These are phyloP conservation scores for Hemicrepidius hirtus DNA, from an alignment of 2,888 invertebrate genomes.

Conservation along the genomic window DNA sequence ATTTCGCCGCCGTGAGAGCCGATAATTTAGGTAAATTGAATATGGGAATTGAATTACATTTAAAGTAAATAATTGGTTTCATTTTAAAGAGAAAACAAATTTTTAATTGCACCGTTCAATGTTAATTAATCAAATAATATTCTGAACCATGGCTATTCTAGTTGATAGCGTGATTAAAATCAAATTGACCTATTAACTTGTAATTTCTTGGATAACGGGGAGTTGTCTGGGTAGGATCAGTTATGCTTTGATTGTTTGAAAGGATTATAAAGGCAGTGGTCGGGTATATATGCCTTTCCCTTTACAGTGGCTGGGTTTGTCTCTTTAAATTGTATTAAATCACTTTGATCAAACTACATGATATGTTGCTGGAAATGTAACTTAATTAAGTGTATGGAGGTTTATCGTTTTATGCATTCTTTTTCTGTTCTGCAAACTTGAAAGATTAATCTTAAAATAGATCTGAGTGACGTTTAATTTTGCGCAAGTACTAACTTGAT, in stretches of 20 bases:
- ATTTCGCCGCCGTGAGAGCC: background rate
- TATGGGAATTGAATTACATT: too few species aligned
- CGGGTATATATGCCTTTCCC: background rate
- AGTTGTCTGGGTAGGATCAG: conserved; percentile 1
- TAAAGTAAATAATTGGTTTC: too few species aligned
- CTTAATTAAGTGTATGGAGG: too few species aligned
- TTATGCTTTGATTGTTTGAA: conserved; percentile 5
- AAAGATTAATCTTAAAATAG: too few species aligned
- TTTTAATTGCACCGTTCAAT: background rate
- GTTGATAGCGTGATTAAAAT: background rate
- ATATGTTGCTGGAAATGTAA: too few species aligned
- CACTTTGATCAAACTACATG: conserved; percentile 1
- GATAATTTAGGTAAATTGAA: conserved; percentile 26
- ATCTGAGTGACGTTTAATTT: too few species aligned
- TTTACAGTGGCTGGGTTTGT: conserved; percentile 11
- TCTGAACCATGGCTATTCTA: background rate
- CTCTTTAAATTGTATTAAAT: background rate
- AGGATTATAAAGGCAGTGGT: conserved; percentile 22
- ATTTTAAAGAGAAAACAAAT: too few species aligned
- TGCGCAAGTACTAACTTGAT: too few species aligned
- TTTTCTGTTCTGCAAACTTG: too few species aligned
- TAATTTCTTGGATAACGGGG: conserved; percentile 12
- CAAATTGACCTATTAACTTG: conserved; percentile 13
- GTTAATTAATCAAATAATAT: conserved; percentile 1
- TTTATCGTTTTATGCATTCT: background rate